Evolutionary conservation across 2,797 vertebrate genomes (phyloP), one percentile per base, ranked within the genome.

Genomic region (Chelidonichthys spinosus): DNA sequence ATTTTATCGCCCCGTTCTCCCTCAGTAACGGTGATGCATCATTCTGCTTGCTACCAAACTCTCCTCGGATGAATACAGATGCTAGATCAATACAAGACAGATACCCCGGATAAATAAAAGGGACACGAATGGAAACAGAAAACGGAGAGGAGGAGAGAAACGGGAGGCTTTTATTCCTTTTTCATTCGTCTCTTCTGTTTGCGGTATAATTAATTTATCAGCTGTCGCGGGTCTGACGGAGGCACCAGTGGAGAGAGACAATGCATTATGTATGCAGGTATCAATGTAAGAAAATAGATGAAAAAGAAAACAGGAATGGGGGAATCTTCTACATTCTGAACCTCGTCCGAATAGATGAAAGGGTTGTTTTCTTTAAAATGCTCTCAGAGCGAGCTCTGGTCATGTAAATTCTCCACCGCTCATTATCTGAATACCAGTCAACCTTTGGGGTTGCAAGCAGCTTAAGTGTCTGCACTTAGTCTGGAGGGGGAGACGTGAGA

Each of bases 121-220:
- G 37, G 13, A 6, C 13, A 53, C 8, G 9, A 63, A 42, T 63
- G 71, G 52, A 73, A 66, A 82, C 40, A 56, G 46, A 69, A 25
- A 75, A 74, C 2, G 7, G 33, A 70, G 36, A 55, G 9, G 44
- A 37, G 70, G 14, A 36, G 40, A 63, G 2, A 44, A 42, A 77
- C 6, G 65, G 25, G 53, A 63, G 70, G 59, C 36, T 62, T 78
- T 8, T 25, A 25, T 25, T 25, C 25, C 2, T 55, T 69, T 58
- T 56, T 68, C 52, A 35, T 79, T 54, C 33, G 36, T 55, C 74
- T 86, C 54, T 77, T 89, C 74, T 81, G 66, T 85, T 81, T 77
- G 63, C 32, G 3, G 74, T 77, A 86, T 92, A 84, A 93, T 91
- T 93, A 87, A 94, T 91, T 89, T 58, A 92, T 90, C 81, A 80